phyloP scores from a whole-genome alignment of 2,888 invertebrate genomes.

The Quadroppia sp. region DNA sequence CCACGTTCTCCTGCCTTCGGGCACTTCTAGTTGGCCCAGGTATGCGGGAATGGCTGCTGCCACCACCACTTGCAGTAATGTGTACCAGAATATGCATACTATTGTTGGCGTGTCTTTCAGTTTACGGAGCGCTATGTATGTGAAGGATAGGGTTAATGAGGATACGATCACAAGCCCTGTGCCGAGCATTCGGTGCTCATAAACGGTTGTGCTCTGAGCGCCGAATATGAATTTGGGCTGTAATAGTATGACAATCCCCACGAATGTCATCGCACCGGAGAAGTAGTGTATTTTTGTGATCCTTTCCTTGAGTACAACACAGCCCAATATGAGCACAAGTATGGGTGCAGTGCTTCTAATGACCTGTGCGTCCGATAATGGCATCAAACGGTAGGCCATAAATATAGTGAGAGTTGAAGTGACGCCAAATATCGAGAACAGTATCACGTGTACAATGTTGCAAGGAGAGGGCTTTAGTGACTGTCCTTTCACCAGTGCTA shows the following conservation, averaged over 20 bases:
- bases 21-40: slow-evolving; percentile 16
- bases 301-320: not conserved
- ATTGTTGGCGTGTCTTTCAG: slow-evolving; percentile 34
- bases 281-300: not conserved
- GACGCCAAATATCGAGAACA: not conserved
- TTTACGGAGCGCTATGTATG: slow-evolving; percentile 31
- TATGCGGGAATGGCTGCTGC: not conserved
- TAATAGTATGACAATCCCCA: slow-evolving; percentile 79
- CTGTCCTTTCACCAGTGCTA: no score
- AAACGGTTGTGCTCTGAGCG: not conserved
- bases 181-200: slow-evolving; percentile 27
- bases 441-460: no score
- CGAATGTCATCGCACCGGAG: slow-evolving; percentile 47
- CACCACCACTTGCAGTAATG: slow-evolving; percentile 16
- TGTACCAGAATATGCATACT: slow-evolving; percentile 32
- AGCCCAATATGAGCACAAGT: not conserved
- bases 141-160: slow-evolving; percentile 5
- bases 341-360: not conserved
- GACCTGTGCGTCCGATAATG: not conserved
- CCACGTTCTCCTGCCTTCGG: not conserved
- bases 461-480: no score
- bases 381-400: not conserved
- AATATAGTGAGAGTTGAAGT: not conserved
- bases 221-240: slow-evolving; percentile 77
- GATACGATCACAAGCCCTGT: slow-evolving; percentile 25